Evolutionary conservation across 2,797 vertebrate genomes (phyloP).

Genomic region (Spea hammondii): DNA sequence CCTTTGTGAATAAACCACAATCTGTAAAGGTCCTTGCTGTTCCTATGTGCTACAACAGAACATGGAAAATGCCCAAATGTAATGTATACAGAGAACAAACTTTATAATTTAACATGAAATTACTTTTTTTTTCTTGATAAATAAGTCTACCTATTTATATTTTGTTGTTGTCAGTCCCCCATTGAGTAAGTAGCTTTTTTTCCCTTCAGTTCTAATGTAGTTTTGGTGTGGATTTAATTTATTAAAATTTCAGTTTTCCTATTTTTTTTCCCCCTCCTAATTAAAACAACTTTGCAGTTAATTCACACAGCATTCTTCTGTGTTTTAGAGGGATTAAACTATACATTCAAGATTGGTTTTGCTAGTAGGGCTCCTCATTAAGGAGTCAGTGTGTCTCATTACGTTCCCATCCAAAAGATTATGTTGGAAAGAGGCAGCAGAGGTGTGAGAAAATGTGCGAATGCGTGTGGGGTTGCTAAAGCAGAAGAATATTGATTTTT

Average conservation of each 20-base stretch:
- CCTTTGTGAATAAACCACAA: too few relatives aligned
- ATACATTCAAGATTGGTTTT: neutral
- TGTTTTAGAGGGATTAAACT: conserved; percentile 3
- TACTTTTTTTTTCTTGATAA: too few relatives aligned
- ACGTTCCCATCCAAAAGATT: conserved; percentile 1
- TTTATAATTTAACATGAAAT: too few relatives aligned
- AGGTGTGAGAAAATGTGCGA: conserved; percentile 12
- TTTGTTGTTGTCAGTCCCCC: too few relatives aligned
- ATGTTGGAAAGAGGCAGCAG: neutral
- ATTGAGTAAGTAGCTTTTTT: too few relatives aligned
- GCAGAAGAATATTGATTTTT: neutral
- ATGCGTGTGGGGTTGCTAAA: neutral
- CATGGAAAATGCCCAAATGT: too few relatives aligned
- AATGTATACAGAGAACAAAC: too few relatives aligned
- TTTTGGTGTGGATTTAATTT: neutral
- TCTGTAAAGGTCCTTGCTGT: too few relatives aligned
- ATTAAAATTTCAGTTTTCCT: neutral
- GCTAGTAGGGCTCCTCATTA: conserved; percentile 10
- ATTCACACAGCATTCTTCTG: neutral
- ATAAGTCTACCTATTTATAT: too few relatives aligned
- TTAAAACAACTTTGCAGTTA: neutral
- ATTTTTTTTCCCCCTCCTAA: neutral
- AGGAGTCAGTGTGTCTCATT: neutral
- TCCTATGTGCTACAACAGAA: too few relatives aligned
- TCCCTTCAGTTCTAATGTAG: too few relatives aligned